Evolutionary conservation across 1,140 invertebrate species (phyloP), one percentile per base, ranked within the genome.

Genomic region (Eubasilissa regina): DNA sequence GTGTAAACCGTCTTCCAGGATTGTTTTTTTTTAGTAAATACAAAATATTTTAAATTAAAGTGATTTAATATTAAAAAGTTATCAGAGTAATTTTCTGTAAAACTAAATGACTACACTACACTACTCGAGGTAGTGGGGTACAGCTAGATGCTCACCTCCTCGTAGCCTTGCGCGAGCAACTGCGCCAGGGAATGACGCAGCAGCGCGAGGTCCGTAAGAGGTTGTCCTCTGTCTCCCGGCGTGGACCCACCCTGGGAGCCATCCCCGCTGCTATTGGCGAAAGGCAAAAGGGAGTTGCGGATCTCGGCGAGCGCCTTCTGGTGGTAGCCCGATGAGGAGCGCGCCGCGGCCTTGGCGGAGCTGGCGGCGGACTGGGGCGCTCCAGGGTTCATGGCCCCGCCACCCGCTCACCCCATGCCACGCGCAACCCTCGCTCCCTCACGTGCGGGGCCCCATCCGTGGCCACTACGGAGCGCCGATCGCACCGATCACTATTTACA

Each of bases 271-370:
- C 91, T 94, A 87, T 95, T 95, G 66, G 95, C 95, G 86, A 96
- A 97, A 56, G 95, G 95, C 83, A 94, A 90, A 81, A 97, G 87
- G 60, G 95, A 95, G 85, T 96, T 96, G 74, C 95, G 91, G 85
- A 97, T 97, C 87, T 95, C 93, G 87, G 94, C 94, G 87, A 97
- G 90, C 84, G 95, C 95, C 89, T 96, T 96, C 86, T 96, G 94
- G 88, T 95, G 94, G 88, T 96, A 97, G 90, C 93, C 94, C 89
- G 94, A 93, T 89, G 93, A 93, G 87, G 93, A 92, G 87, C 93
- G 93, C 90, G 92, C 93, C 86, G 91, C 91, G 87, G 92, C 91
- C 89, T 93, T 93, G 87, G 87, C 89, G 86, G 25, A 35, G 25
- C 86, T 86, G 87, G 88, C 62, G 87, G 87, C 56, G 86, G 88